Percentiles rank a stretch among this genome's conserved stretches.
phyloP scores from a whole-genome alignment of 2,113 vertebrate species.

The Bostrychus sinensis region DNA sequence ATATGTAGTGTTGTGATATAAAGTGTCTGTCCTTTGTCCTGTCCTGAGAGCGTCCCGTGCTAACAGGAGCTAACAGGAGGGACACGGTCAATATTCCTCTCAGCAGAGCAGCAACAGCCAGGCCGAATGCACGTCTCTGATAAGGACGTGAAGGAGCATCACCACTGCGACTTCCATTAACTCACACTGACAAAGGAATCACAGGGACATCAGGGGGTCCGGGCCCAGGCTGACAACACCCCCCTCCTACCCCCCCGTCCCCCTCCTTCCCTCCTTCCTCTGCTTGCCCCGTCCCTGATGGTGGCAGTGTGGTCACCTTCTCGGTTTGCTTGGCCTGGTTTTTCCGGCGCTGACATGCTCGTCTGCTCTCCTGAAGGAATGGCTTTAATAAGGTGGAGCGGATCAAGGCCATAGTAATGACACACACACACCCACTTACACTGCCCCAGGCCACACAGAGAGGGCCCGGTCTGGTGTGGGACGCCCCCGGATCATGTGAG shows the following conservation, averaged over 20 bases:
- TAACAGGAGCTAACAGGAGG: constrained; percentile 18
- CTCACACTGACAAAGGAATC: constrained; percentile 70
- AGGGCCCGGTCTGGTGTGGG: constrained; percentile 45
- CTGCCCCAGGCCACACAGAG: constrained; percentile 44
- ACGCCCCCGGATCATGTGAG: constrained; percentile 46
- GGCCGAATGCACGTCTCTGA: constrained; percentile 48
- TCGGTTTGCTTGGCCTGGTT: constrained; percentile 63
- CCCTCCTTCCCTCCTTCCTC: too few relatives aligned
- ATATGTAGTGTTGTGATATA: background rate
- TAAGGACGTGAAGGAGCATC: constrained; percentile 58
- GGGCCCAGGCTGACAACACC: constrained; percentile 59
- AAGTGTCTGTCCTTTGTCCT: constrained; percentile 5
- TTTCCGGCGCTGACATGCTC: constrained; percentile 84
- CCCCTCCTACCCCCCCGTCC: background rate
- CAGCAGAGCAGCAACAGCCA: constrained; percentile 43
- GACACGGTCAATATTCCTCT: constrained; percentile 43
- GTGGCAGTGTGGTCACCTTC: constrained; percentile 70
- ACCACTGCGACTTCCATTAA: constrained; percentile 67
- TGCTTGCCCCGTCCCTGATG: constrained; percentile 50
- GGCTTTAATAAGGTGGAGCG: constrained; percentile 91
- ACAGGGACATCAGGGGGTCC: constrained; percentile 66
- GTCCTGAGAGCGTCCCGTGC: background rate
- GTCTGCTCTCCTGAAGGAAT: constrained; percentile 89
- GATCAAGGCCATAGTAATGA: constrained; percentile 81
- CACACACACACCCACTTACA: constrained; percentile 77